phyloP scores from a whole-genome alignment of 1,140 invertebrate species.

The Pseudomyrmex gracilis region DNA sequence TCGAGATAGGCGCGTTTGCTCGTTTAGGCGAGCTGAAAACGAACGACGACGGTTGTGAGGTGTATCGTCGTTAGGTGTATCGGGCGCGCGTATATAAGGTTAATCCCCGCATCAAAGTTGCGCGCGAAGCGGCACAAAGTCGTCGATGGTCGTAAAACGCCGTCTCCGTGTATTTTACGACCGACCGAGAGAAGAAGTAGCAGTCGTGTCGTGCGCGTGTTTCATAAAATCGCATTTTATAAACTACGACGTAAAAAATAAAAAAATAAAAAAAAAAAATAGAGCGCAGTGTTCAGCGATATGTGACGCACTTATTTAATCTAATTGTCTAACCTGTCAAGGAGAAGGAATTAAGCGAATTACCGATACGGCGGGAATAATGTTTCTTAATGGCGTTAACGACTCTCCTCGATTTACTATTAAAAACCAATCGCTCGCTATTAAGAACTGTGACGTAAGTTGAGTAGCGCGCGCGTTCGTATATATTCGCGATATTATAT shows the following conservation, averaged over 20 bases:
- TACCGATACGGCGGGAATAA: constrained; percentile 9
- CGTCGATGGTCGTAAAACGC: constrained; percentile 20
- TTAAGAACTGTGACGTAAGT: constrained; percentile 32
- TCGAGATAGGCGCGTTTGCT: background rate
- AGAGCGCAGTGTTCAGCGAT: constrained; percentile 2
- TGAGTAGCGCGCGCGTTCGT: background rate
- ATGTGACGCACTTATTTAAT: constrained; percentile 46
- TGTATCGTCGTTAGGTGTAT: background rate
- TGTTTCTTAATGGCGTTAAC: constrained; percentile 31
- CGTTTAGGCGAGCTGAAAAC: background rate
- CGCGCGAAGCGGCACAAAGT: constrained; percentile 32
- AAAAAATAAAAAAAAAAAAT: background rate
- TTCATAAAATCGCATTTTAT: background rate
- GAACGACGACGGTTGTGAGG: background rate
- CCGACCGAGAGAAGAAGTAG: background rate
- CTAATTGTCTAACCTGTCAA: constrained; percentile 25
- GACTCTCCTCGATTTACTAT: background rate
- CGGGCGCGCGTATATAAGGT: too few relatives aligned
- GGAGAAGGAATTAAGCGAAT: constrained; percentile 4
- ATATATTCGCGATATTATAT: background rate
- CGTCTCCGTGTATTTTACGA: constrained; percentile 13
- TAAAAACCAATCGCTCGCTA: constrained; percentile 20
- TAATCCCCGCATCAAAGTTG: constrained; percentile 21
- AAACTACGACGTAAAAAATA: background rate
- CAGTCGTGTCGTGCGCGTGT: background rate